Percentiles rank a stretch among this genome's conserved stretches.
Conservation (phyloP, 2,797 vertebrate genomes). For the Lepus oiostolus region DNA sequence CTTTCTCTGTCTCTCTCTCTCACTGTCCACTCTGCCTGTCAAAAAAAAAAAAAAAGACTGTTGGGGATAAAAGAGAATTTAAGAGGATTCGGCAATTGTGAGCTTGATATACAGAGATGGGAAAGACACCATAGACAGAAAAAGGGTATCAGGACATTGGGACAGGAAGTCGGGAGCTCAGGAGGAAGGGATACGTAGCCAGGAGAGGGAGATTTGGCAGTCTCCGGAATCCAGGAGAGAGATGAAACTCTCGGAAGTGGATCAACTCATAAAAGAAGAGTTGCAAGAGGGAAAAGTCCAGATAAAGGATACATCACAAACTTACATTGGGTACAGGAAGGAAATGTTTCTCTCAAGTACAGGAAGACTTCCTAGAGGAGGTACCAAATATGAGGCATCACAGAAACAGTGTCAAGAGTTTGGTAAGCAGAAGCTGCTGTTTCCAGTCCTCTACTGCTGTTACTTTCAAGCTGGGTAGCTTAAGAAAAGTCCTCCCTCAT, state of each 20-base stretch:
- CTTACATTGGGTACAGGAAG: slow-evolving; percentile 45
- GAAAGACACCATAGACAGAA: slow-evolving; percentile 52
- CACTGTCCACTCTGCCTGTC: no score
- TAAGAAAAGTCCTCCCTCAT: slow-evolving; percentile 34
- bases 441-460: slow-evolving; percentile 15
- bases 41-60: neutral
- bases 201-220: neutral
- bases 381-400: slow-evolving; percentile 14
- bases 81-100: slow-evolving; percentile 20
- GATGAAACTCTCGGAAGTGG: neutral
- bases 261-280: slow-evolving; percentile 49
- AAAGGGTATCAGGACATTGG: slow-evolving; percentile 32
- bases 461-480: neutral
- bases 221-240: slow-evolving; percentile 35
- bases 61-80: slow-evolving; percentile 27
- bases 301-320: slow-evolving; percentile 46
- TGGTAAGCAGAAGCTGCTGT: neutral
- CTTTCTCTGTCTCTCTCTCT: no score
- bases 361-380: slow-evolving; percentile 45
- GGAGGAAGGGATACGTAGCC: neutral
- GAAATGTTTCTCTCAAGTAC: slow-evolving; percentile 20
- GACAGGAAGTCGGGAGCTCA: slow-evolving; percentile 30
- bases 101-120: slow-evolving; percentile 46
- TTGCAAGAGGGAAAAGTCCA: slow-evolving; percentile 42
- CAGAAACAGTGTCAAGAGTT: slow-evolving; percentile 33